Percentiles rank a stretch among this genome's conserved stretches.
Evolutionary conservation across 2,797 vertebrate genomes (phyloP).

Genomic region (Liasis olivaceus): DNA sequence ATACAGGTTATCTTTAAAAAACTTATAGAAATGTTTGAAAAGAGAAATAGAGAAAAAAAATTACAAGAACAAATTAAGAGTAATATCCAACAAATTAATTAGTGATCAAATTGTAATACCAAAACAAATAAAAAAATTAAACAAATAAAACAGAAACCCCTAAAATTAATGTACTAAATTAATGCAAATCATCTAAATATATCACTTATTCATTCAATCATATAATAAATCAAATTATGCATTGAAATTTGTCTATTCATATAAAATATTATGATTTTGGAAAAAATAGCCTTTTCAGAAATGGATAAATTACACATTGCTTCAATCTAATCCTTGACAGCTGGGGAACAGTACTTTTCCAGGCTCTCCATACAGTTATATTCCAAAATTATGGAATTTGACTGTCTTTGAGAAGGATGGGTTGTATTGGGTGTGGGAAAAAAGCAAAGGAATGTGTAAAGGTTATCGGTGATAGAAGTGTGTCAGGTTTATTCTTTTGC

Average conservation of each 20-base stretch:
- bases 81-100: too few species aligned
- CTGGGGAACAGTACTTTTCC: too few species aligned
- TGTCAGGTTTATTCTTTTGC: neutral
- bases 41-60: too few species aligned
- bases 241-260: neutral
- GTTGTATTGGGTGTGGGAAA: too few species aligned
- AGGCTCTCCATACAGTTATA: too few species aligned
- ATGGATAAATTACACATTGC: neutral
- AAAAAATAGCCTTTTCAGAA: neutral
- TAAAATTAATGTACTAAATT: neutral
- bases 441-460: neutral
- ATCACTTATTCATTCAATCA: neutral
- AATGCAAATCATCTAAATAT: neutral
- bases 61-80: too few species aligned
- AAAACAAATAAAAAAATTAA: too few species aligned
- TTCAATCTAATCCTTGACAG: too few species aligned
- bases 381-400: too few species aligned
- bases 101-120: too few species aligned
- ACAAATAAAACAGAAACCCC: neutral
- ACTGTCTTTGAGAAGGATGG: too few species aligned
- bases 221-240: neutral
- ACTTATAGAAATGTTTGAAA: too few species aligned
- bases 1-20: neutral
- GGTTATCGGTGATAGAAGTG: neutral
- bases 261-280: neutral